Conservation (phyloP, 2,888 invertebrate species). For the Lepidocyrtoides sp. region DNA sequence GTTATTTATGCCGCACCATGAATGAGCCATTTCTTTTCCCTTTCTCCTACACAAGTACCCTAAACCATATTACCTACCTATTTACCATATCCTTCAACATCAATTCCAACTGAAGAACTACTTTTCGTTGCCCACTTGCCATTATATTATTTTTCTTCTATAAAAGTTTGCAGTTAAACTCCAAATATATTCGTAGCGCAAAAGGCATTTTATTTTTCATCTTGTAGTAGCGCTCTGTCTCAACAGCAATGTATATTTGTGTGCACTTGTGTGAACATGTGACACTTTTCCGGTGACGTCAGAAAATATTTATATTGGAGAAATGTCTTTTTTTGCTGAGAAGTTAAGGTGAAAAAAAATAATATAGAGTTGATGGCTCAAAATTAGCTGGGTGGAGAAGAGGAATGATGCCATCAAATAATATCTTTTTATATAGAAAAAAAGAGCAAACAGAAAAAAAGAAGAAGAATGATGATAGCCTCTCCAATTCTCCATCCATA, state of each 20-base stretch:
- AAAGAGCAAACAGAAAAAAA: conserved; percentile 33
- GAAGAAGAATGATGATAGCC: conserved; percentile 23
- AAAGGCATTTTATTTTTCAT: conserved; percentile 20
- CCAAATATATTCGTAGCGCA: not conserved
- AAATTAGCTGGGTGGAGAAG: conserved; percentile 50
- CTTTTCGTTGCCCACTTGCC: not conserved
- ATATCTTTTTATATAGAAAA: conserved; percentile 1
- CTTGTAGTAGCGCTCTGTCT: not conserved
- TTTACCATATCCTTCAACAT: conserved; percentile 76
- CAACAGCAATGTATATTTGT: not conserved
- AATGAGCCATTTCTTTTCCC: conserved; percentile 45
- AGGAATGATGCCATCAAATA: conserved; percentile 43
- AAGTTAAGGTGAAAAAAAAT: conserved; percentile 9
- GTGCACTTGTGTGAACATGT: conserved; percentile 23
- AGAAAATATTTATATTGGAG: conserved; percentile 36
- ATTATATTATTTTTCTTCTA: not conserved
- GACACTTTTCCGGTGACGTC: conserved; percentile 45
- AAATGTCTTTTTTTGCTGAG: conserved; percentile 22
- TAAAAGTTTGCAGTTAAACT: conserved; percentile 28
- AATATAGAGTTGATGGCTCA: conserved; percentile 4
- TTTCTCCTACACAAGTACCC: conserved; percentile 6
- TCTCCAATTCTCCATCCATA: conserved; percentile 3
- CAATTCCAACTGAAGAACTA: conserved; percentile 65
- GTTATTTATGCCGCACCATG: conserved; percentile 69
- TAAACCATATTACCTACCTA: conserved; percentile 58